Base-by-base conservation (phyloP, 1,140 invertebrate species). In the Ganaspis sp. region DNA sequence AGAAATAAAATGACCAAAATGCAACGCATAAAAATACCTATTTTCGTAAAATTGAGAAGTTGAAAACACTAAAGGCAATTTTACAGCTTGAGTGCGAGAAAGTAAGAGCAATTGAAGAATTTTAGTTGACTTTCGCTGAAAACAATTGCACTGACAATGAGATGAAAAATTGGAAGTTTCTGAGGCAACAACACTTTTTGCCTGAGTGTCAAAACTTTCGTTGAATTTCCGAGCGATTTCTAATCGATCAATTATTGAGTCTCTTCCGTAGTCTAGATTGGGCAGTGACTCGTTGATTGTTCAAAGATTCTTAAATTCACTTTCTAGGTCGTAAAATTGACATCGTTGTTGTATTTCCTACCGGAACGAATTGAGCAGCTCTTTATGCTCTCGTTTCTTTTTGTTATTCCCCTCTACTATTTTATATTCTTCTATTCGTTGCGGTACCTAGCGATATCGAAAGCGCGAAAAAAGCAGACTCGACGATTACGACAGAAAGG, bases 311-410 rank as follows among this genome's bases (percentile, higher is more conserved):
- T 86, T 79, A 85, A 87, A 90, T 90, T 89, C 86, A 88, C 89
- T 91, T 91, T 90, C 90, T 90, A 89, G 84, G 81, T 87, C 86
- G 85, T 91, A 89, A 91, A 91, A 87, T 87, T 80, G 73, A 75
- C 71, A 75, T 54, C 71, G 73, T 75, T 29, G 72, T 81, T 58
- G 72, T 29, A 79, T 84, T 88, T 83, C 79, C 85, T 75, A 72
- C 78, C 78, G 83, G 75, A 86, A 86, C 86, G 73, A 88, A 88
- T 88, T 74, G 81, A 49, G 70, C 64, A 77, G 78, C 78, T 82
- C 77, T 80, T 78, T 78, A 81, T 83, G 78, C 77, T 81, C 75
- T 70, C 53, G 29, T 64, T 82, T 83, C 45, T 49, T 82, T 81
- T 82, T 84, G 78, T 80, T 70, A 78, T 74, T 78, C 73, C 73